These are phyloP conservation scores for Epizoanthus scotinus DNA, from an alignment of 92 coral and sea anemone genomes.

Conservation along the genomic window DNA sequence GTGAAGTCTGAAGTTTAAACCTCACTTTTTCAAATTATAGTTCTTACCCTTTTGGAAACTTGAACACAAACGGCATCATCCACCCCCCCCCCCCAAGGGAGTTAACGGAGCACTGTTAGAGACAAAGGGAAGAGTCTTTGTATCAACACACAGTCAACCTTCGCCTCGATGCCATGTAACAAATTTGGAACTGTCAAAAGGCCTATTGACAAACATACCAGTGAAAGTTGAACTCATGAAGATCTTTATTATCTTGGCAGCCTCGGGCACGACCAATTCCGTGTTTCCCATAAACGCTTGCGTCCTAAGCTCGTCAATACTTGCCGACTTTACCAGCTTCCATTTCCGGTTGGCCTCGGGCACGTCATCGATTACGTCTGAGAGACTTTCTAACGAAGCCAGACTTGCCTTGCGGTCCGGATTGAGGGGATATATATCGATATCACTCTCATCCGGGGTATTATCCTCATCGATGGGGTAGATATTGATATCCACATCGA, in stretches of 20 bases:
- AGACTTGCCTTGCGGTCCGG: slow-evolving; percentile 54
- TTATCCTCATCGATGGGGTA: slow-evolving; percentile 53
- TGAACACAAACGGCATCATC: no score
- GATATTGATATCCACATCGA: slow-evolving; percentile 51
- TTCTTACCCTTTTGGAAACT: no score
- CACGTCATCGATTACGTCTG: slow-evolving; percentile 23
- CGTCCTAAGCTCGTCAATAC: slow-evolving; percentile 55
- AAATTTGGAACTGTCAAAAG: no score
- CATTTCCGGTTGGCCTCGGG: slow-evolving; percentile 11
- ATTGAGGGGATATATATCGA: slow-evolving; percentile 66
- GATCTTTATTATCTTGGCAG: slow-evolving; percentile 64
- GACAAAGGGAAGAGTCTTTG: no score
- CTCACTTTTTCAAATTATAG: no score
- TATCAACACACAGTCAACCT: no score
- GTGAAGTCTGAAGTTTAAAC: no score
- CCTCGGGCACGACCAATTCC: slow-evolving; percentile 57
- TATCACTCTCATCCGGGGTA: slow-evolving; percentile 26
- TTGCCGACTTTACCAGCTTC: slow-evolving; percentile 43
- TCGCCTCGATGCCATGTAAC: no score
- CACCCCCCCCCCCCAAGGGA: no score
- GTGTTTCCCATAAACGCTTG: slow-evolving; percentile 70
- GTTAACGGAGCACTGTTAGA: no score
- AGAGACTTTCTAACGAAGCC: slow-evolving; percentile 30
- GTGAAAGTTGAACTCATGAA: slow-evolving; percentile 81
- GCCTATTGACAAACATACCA: slow-evolving; percentile 39